Percentiles rank a stretch among this genome's conserved stretches.
Conservation (phyloP, 1,140 invertebrate species). For the Agrypnia vestita region DNA sequence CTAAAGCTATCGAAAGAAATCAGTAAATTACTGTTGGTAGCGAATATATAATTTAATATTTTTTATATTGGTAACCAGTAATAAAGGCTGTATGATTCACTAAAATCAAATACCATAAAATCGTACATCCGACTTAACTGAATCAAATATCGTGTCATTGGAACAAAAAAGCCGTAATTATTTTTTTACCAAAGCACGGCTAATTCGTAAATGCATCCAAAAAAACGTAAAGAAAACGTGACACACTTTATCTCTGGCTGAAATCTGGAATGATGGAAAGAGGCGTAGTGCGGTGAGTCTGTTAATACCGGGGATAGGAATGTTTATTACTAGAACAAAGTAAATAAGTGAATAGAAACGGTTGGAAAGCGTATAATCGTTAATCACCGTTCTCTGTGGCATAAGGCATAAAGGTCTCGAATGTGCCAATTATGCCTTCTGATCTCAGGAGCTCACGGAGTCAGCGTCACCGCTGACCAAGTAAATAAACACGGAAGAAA, state of each 20-base stretch:
- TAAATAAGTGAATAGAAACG: slow-evolving; percentile 34
- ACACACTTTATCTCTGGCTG: slow-evolving; percentile 13
- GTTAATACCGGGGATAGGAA: slow-evolving; percentile 11
- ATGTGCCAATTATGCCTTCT: slow-evolving; percentile 49
- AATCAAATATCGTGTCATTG: slow-evolving; percentile 6
- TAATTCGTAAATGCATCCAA: slow-evolving; percentile 17
- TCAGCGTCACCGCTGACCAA: slow-evolving; percentile 1
- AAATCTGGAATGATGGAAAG: slow-evolving; percentile 17
- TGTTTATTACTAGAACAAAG: slow-evolving; percentile 17
- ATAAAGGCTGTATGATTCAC: background rate
- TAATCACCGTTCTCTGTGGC: slow-evolving; percentile 40
- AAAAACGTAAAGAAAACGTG: slow-evolving; percentile 8
- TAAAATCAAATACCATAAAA: background rate
- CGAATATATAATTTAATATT: no score
- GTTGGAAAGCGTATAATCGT: slow-evolving; percentile 52
- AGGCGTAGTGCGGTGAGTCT: background rate
- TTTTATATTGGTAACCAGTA: background rate
- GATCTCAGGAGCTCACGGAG: slow-evolving; percentile 6
- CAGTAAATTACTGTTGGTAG: no score
- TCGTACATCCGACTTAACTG: slow-evolving; percentile 5
- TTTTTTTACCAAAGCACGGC: slow-evolving; percentile 7
- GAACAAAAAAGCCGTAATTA: slow-evolving; percentile 2
- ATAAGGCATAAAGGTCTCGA: slow-evolving; percentile 27
- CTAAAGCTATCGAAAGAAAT: no score
- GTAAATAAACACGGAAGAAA: slow-evolving; percentile 37